Evolutionary conservation across 2,888 invertebrate species (phyloP).

Genomic region (Oxytorus armatus): DNA sequence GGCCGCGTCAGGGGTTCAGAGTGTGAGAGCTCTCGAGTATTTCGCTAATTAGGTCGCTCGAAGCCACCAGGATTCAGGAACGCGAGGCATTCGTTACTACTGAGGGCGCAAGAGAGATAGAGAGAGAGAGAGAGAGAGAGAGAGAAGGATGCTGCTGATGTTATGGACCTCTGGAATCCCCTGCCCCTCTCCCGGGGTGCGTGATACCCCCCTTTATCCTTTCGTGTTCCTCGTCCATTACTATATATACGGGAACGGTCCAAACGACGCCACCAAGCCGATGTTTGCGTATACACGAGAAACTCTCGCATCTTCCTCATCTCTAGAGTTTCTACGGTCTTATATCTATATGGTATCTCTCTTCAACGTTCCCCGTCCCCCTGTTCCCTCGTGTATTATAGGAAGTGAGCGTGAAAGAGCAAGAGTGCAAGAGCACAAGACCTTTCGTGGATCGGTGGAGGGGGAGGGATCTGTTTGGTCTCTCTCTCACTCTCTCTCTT

Average conservation of each 20-base stretch:
- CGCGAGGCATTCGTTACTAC: conserved; percentile 80
- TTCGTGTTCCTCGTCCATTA: conserved; percentile 17
- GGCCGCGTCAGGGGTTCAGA: conserved; percentile 24
- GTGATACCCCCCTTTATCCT: conserved; percentile 29
- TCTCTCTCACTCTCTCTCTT: not conserved
- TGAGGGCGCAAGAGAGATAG: conserved; percentile 66
- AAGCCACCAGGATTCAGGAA: conserved; percentile 79
- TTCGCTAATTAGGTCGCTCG: conserved; percentile 82
- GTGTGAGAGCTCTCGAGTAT: conserved; percentile 73
- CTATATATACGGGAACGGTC: conserved; percentile 37
- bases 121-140: conserved; percentile 23
- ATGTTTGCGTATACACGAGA: conserved; percentile 40
- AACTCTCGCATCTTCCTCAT: conserved; percentile 10
- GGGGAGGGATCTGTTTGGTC: not conserved
- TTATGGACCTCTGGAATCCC: conserved; percentile 55
- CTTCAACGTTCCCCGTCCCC: not conserved
- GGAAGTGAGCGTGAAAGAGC: conserved; percentile 47
- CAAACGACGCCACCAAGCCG: conserved; percentile 50
- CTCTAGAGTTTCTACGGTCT: conserved; percentile 26
- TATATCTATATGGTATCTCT: too few species aligned
- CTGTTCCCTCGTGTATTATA: not conserved
- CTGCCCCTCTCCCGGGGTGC: not conserved
- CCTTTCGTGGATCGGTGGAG: conserved; percentile 30
- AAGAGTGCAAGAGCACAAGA: conserved; percentile 55
- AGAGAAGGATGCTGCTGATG: conserved; percentile 47